Conservation (phyloP, 2,888 invertebrate genomes). For the Ecliptopera silaceata region DNA sequence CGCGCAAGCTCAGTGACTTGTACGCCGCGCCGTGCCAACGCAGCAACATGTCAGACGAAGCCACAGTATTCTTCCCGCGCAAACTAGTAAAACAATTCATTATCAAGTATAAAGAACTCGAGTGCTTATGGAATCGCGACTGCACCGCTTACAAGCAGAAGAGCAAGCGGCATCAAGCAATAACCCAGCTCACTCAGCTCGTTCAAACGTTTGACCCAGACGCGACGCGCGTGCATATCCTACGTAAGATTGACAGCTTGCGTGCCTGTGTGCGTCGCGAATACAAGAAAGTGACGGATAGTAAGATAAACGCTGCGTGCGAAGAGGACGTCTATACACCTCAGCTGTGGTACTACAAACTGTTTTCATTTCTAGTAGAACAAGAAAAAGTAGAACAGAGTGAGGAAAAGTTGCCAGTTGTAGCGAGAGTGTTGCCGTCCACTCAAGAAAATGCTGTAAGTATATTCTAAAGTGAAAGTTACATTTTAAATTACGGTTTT, state of each 20-base stretch:
- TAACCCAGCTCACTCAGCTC: slow-evolving; percentile 61
- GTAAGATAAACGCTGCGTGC: slow-evolving; percentile 46
- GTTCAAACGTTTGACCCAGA: slow-evolving; percentile 64
- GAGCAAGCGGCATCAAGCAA: slow-evolving; percentile 60
- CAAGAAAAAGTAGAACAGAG: slow-evolving; percentile 37
- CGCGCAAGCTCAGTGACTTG: slow-evolving; percentile 60
- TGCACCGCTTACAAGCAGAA: slow-evolving; percentile 60
- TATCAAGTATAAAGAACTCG: slow-evolving; percentile 55
- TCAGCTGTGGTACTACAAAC: slow-evolving; percentile 67
- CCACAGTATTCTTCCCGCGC: slow-evolving; percentile 62
- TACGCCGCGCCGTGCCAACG: slow-evolving; percentile 65
- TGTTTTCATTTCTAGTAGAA: slow-evolving; percentile 61
- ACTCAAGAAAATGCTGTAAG: neutral
- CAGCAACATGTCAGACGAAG: slow-evolving; percentile 31
- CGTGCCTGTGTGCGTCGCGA: slow-evolving; percentile 71
- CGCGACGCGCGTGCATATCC: slow-evolving; percentile 68
- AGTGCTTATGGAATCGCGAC: slow-evolving; percentile 66
- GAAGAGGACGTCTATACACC: slow-evolving; percentile 61
- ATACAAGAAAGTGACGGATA: slow-evolving; percentile 55
- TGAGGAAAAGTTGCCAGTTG: slow-evolving; percentile 33
- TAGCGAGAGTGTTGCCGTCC: neutral
- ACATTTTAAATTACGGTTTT: too few relatives aligned
- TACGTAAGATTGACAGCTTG: slow-evolving; percentile 73
- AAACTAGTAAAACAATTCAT: slow-evolving; percentile 65
- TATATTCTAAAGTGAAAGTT: neutral